Conservation (phyloP, 1,140 invertebrate species). For the Amyelois transitella region DNA sequence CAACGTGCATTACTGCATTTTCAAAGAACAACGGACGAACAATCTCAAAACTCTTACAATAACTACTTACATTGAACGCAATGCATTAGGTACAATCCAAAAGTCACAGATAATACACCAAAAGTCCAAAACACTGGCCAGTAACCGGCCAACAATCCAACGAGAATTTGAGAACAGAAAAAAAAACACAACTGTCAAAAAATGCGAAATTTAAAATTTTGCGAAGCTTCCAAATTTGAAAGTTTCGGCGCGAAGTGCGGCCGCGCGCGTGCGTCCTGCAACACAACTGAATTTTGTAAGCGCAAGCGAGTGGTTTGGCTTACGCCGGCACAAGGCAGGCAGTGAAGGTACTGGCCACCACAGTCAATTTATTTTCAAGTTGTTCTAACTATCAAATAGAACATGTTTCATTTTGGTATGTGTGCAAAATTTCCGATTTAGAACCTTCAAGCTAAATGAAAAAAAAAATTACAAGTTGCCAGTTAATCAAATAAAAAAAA, state of each 20-base stretch:
- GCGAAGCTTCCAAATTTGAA: conserved; percentile 52
- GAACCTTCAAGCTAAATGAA: neutral
- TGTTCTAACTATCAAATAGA: conserved; percentile 18
- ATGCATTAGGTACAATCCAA: conserved; percentile 63
- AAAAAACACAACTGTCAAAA: conserved; percentile 18
- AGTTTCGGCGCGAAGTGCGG: conserved; percentile 58
- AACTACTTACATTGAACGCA: conserved; percentile 63
- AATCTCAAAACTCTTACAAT: conserved; percentile 47
- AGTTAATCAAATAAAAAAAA: neutral
- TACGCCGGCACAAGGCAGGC: conserved; percentile 31
- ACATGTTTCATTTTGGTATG: neutral
- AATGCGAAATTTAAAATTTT: conserved; percentile 20
- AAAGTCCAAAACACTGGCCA: conserved; percentile 19
- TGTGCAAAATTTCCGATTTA: neutral
- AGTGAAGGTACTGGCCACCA: conserved; percentile 55
- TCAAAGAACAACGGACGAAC: conserved; percentile 54
- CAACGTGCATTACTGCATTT: conserved; percentile 4
- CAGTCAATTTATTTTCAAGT: conserved; percentile 37
- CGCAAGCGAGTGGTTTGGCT: conserved; percentile 52
- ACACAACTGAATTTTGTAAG: conserved; percentile 67
- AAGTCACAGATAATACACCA: conserved; percentile 31
- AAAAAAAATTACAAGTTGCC: neutral
- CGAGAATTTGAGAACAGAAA: conserved; percentile 14
- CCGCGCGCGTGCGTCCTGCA: conserved; percentile 62
- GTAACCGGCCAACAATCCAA: conserved; percentile 21